phyloP scores from a whole-genome alignment of 2,113 vertebrate genomes.

The Spilogale gracilis region DNA sequence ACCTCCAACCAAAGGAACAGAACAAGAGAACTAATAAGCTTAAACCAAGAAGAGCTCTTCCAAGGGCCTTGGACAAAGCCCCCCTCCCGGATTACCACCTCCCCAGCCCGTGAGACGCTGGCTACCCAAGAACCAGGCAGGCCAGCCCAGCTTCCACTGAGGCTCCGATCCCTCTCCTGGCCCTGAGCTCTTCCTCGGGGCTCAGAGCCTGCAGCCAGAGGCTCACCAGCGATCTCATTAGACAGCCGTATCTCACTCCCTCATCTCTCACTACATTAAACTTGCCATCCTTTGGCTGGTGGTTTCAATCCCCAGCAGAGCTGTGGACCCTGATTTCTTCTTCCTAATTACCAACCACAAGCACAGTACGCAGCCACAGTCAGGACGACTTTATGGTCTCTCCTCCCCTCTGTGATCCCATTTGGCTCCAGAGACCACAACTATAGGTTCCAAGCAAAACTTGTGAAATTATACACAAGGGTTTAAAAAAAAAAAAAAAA shows the following conservation, averaged over 20 bases:
- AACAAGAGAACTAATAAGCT: background rate
- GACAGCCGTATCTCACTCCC: background rate
- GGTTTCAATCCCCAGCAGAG: background rate
- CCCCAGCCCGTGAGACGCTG: accelerated
- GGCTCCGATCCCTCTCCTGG: background rate
- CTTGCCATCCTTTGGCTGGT: accelerated
- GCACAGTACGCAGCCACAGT: accelerated
- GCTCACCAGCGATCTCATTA: accelerated
- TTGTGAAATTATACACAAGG: background rate
- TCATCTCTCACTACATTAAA: background rate
- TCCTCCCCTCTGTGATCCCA: accelerated
- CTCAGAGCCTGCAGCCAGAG: too few relatives aligned
- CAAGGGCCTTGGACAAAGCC: background rate
- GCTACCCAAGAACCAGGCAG: background rate
- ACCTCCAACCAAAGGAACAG: background rate
- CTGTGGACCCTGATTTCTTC: background rate
- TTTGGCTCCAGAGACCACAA: background rate
- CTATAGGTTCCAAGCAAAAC: background rate
- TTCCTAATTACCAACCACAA: background rate
- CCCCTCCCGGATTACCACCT: background rate
- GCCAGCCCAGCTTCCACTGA: accelerated
- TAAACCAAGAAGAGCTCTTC: background rate
- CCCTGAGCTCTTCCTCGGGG: accelerated
- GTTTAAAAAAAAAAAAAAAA: background rate
- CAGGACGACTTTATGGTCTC: accelerated